Base-by-base conservation (phyloP, 1,140 invertebrate genomes). In the Drosophila tani region DNA sequence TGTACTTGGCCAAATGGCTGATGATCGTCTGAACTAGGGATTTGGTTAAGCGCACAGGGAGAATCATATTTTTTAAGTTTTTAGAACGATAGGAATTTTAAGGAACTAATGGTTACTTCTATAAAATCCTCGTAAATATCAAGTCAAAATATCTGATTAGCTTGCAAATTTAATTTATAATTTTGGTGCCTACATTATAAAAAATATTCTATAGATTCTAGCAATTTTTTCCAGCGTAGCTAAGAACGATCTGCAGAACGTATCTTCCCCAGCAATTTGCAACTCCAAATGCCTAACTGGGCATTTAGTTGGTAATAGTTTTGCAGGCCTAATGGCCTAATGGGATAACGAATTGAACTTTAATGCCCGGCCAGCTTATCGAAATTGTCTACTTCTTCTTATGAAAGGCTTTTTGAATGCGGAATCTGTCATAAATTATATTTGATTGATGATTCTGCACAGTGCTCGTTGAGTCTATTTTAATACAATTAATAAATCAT, bases 221-320 rank as follows among this genome's bases (percentile, higher is more conserved):
- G 21, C 4, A 24, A 24, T 29, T 29, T 49, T 15, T 21, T 5
- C 35, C 51, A 38, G 51, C 35, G 51, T n/a, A 21, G 1, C 1
- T 3, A 21, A n/a, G 32, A 65, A 35, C 45, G 21, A 41, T 35
- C 41, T 9, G 14, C 15, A 65, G 63, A 65, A 65, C 57, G 63
- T 17, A 62, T 45, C 56, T 14, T 14, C 45, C 57, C 63, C 63
- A 51, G 66, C 82, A 85, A 81, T 85, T 82, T 74, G 82, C 68
- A 85, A 83, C 51, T 63, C 53, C 66, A 64, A 82, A 65, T 46
- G 45, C 63, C 40, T 56, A 62, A 63, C 73, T 46, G 58, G 41
- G 68, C 82, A 74, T 77, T 85, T 85, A 86, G 65, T 46, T 38
- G 64, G 74, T 86, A 79, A 85, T 83, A 76, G 76, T 62, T 73